A percentile compares a stretch with the other conserved stretches of the same genome.
These are phyloP conservation scores for Brienomyrus brachyistius DNA, from an alignment of 2,113 vertebrate genomes.

Conservation along the genomic window DNA sequence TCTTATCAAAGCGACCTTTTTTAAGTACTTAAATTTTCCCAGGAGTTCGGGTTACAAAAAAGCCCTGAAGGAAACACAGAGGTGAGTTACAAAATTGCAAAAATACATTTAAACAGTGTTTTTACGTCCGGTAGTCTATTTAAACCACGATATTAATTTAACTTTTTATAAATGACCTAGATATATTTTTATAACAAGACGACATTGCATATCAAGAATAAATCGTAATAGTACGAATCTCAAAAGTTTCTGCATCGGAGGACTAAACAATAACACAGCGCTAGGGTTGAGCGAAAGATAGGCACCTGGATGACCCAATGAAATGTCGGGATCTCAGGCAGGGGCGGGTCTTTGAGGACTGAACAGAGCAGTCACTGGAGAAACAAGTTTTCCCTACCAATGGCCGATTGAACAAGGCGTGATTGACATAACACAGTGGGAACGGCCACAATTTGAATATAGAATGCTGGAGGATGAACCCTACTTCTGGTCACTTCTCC, in stretches of 20 bases:
- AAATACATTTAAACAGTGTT: neutral
- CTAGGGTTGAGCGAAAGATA: neutral
- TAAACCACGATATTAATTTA: neutral
- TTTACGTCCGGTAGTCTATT: neutral
- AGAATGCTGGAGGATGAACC: neutral
- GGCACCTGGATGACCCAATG: neutral
- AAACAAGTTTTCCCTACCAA: neutral
- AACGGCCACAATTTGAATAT: neutral
- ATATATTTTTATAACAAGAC: neutral
- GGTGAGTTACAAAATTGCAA: neutral
- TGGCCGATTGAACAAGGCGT: neutral
- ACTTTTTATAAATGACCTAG: neutral
- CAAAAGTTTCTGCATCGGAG: conserved; percentile 12
- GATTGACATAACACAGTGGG: neutral
- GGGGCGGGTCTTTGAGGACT: neutral
- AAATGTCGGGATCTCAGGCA: neutral
- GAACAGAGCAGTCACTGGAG: neutral
- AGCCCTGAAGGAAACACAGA: conserved; percentile 1
- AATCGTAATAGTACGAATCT: neutral
- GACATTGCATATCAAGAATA: neutral
- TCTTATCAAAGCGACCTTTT: neutral
- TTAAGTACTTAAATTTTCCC: conserved; percentile 5
- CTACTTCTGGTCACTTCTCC: neutral
- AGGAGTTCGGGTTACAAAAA: neutral
- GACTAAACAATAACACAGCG: neutral